phyloP scores from a whole-genome alignment of 2,888 invertebrate genomes.

The Phengaris alcon region DNA sequence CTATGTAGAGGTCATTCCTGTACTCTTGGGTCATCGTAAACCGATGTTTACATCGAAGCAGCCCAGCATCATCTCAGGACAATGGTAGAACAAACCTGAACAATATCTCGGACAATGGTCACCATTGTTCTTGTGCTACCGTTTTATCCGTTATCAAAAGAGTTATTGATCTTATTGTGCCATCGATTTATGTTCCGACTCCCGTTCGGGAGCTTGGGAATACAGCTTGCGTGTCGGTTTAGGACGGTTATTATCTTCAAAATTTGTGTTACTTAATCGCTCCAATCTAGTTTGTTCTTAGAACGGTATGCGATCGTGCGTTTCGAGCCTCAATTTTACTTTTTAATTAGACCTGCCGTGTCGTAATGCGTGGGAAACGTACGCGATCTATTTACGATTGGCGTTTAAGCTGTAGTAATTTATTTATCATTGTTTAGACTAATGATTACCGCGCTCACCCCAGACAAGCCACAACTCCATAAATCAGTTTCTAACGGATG shows the following conservation, averaged over 20 bases:
- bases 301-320: constrained; percentile 31
- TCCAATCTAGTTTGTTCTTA: constrained; percentile 32
- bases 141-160: constrained; percentile 68
- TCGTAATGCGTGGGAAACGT: constrained; percentile 20
- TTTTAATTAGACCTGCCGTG: constrained; percentile 25
- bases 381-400: neutral
- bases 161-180: constrained; percentile 73
- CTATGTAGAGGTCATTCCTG: constrained; percentile 63
- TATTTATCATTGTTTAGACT: neutral
- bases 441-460: neutral
- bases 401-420: neutral
- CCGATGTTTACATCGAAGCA: constrained; percentile 49
- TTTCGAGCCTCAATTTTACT: constrained; percentile 28
- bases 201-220: constrained; percentile 64
- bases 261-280: constrained; percentile 34
- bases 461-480: neutral
- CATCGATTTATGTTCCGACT: constrained; percentile 66
- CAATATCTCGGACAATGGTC: constrained; percentile 54
- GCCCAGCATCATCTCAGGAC: constrained; percentile 54
- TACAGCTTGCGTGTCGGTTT: constrained; percentile 42
- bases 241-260: constrained; percentile 39
- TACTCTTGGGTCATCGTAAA: constrained; percentile 68
- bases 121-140: constrained; percentile 69
- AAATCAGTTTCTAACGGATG: neutral
- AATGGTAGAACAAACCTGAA: constrained; percentile 54